phyloP scores from a whole-genome alignment of 2,797 vertebrate genomes.

The Pangasius macronema region DNA sequence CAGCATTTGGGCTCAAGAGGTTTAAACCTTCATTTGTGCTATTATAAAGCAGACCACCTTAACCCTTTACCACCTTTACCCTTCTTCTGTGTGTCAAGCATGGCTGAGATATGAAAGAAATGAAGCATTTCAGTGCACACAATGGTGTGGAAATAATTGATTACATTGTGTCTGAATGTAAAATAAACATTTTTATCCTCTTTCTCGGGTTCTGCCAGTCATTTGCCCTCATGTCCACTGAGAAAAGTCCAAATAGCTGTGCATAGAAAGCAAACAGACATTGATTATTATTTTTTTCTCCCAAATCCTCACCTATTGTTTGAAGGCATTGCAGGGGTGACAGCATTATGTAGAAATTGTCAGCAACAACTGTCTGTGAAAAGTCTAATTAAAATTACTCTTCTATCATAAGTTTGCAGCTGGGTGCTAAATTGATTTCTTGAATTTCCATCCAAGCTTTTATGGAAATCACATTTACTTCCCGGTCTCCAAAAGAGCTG shows the following conservation, averaged over 20 bases:
- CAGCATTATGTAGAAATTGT: background rate
- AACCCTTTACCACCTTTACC: background rate
- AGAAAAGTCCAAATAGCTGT: background rate
- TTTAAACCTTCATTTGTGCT: background rate
- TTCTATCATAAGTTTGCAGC: constrained; percentile 16
- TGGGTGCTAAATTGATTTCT: constrained; percentile 5
- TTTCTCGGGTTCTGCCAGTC: background rate
- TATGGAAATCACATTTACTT: background rate
- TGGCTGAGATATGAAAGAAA: background rate
- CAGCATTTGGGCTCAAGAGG: background rate
- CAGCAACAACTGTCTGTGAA: constrained; percentile 1
- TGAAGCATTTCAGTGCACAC: background rate
- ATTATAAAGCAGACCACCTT: background rate
- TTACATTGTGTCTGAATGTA: background rate
- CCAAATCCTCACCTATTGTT: background rate
- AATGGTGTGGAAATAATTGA: background rate
- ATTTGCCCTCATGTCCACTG: constrained; percentile 6
- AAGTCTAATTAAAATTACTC: constrained; percentile 7
- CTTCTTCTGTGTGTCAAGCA: background rate
- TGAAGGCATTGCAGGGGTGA: background rate
- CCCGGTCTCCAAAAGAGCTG: background rate
- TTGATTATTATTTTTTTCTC: background rate
- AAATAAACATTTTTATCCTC: background rate
- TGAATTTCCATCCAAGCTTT: constrained; percentile 2
- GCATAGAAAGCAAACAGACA: background rate